Percentiles rank a stretch among this genome's conserved stretches.
These are phyloP conservation scores for Patella pellucida DNA, from an alignment of 2,888 invertebrate species.

Conservation along the genomic window DNA sequence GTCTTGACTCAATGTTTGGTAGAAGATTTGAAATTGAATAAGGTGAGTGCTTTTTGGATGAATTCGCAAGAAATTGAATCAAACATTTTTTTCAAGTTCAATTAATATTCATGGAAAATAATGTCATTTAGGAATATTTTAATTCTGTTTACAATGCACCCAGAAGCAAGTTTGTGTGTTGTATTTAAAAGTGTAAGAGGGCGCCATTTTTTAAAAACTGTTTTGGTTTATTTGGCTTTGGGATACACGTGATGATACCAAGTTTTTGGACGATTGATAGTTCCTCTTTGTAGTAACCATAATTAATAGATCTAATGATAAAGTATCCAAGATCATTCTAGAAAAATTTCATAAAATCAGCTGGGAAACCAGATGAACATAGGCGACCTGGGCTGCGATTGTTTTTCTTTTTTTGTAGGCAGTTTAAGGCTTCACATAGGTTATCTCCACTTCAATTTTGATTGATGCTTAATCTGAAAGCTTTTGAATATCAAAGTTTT, in stretches of 20 bases:
- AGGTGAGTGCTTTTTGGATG: not conserved
- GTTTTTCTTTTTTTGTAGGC: constrained; percentile 6
- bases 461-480: not conserved
- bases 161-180: constrained; percentile 21
- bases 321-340: constrained; percentile 21
- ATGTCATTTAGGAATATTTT: not conserved
- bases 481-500: not conserved
- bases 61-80: constrained; percentile 20
- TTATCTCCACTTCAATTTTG: not conserved
- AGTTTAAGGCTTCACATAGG: not conserved
- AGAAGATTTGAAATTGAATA: constrained; percentile 3
- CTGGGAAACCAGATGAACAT: constrained; percentile 26
- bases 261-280: constrained; percentile 29
- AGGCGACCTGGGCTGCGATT: constrained; percentile 26
- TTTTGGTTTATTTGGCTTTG: constrained; percentile 29
- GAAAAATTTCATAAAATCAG: constrained; percentile 27
- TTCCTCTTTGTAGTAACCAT: constrained; percentile 19
- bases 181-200: constrained; percentile 21
- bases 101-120: constrained; percentile 11
- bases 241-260: constrained; percentile 33
- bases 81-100: constrained; percentile 19
- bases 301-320: constrained; percentile 16
- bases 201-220: constrained; percentile 27
- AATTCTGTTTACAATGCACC: constrained; percentile 4
- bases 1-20: not conserved